These are phyloP conservation scores for Girardinichthys multiradiatus DNA, from an alignment of 2,113 vertebrate genomes.

Conservation along the genomic window DNA sequence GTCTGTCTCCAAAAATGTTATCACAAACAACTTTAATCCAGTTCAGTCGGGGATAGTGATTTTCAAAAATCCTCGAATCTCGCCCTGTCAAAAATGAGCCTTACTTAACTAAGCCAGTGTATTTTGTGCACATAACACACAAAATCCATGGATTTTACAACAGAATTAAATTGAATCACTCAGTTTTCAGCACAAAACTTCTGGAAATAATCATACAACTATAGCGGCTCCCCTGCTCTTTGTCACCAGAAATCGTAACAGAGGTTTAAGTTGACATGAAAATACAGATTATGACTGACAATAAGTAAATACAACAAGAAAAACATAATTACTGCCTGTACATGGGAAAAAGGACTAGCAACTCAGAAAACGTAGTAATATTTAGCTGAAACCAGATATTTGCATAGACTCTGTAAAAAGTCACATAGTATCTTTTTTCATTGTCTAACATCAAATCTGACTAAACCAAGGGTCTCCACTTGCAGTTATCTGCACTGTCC, in stretches of 20 bases:
- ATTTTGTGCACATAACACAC: not conserved
- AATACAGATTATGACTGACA: not conserved
- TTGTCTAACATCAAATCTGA: not conserved
- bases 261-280: not conserved
- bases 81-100: conserved; percentile 9
- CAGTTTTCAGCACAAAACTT: not conserved
- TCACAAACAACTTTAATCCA: conserved; percentile 48
- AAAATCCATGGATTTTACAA: not conserved
- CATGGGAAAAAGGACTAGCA: too few species aligned
- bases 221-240: not conserved
- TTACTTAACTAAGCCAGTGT: conserved; percentile 8
- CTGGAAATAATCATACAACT: not conserved
- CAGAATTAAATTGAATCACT: not conserved
- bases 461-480: not conserved
- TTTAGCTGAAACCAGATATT: too few species aligned
- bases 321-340: too few species aligned
- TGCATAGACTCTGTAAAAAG: not conserved
- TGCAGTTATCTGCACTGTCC: not conserved
- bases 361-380: not conserved
- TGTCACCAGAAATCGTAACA: too few species aligned
- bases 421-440: not conserved
- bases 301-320: too few species aligned
- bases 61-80: conserved; percentile 32
- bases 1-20: conserved; percentile 23
- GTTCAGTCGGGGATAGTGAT: conserved; percentile 18